Evolutionary conservation across 2,888 invertebrate genomes (phyloP), one percentile per base, ranked within the genome.

Genomic region (Steinernema hermaphroditum): DNA sequence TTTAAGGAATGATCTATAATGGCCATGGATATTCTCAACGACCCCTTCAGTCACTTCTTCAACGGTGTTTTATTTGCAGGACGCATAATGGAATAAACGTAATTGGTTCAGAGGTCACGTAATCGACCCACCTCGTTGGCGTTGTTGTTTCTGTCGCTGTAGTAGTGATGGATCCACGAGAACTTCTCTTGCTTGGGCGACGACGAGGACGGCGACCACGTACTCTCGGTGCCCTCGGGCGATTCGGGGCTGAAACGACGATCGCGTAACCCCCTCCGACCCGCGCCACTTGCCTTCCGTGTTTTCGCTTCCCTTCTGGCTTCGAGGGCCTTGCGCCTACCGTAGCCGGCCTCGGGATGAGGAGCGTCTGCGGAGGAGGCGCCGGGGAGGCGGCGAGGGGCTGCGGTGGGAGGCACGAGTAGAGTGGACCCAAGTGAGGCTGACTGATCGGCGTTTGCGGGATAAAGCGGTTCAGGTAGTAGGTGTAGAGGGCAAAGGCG

Each of bases 141-240:
- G 27, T 54, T 54, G 12, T 27, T 54, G 27, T 54, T 27, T 6
- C 27, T 27, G 54, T 27, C 54, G 12, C 54, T 22, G 27, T 6
- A 54, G 27, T 54, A 54, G 54, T 54, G 54, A 54, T 54, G 22
- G 27, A 54, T 54, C 54, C 54, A 54, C 54, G 54, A 54, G 19
- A 54, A 54, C 16, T 54, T 54, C 27, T 54, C 54, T 54, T 54
- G 54, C 27, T 54, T 54, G 6, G 54, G 54, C 54, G 54, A 54
- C 54, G 54, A 54, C 2, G 54, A 54, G 2, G 54, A 54, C 27
- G 54, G 54, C 27, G 54, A 54, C 54, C 54, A 54, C 22, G 54
- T 54, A 27, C 54, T 54, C 54, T 54, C 54, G 24, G 54, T 54
- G 54, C 54, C 54, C 54, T 54, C 54, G 54, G 54, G 54, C 54